These are phyloP conservation scores for Geococcyx californianus DNA, from an alignment of 2,113 vertebrate species.

Conservation along the genomic window DNA sequence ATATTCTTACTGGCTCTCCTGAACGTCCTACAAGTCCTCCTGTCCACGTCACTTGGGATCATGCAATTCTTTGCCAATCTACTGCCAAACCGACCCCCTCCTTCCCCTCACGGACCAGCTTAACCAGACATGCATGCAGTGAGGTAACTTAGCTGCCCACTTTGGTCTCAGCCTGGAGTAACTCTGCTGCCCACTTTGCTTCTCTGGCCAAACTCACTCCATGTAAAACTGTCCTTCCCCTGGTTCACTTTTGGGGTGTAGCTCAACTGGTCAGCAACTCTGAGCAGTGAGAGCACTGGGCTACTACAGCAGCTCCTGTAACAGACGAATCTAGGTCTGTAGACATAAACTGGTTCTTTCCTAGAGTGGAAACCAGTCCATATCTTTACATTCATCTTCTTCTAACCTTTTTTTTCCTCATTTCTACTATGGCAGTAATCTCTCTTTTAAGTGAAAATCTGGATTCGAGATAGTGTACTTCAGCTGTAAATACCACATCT, in stretches of 20 bases:
- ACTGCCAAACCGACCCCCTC: neutral
- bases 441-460: neutral
- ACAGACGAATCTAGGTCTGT: neutral
- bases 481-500: neutral
- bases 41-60: neutral
- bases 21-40: neutral
- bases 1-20: neutral
- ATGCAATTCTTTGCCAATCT: neutral
- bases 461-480: neutral
- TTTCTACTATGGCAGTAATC: neutral
- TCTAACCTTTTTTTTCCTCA: neutral
- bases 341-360: neutral
- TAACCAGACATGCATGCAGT: accelerated
- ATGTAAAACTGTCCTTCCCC: neutral
- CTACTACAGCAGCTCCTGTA: neutral
- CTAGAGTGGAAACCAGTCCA: neutral
- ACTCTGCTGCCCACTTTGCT: neutral
- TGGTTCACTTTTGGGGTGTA: neutral
- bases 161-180: neutral
- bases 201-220: neutral
- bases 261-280: neutral
- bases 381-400: neutral
- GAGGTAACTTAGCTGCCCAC: neutral
- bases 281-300: neutral
- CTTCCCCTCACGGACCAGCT: neutral